Conservation (phyloP, 2,797 vertebrate genomes). For the Melanitta fusca region DNA sequence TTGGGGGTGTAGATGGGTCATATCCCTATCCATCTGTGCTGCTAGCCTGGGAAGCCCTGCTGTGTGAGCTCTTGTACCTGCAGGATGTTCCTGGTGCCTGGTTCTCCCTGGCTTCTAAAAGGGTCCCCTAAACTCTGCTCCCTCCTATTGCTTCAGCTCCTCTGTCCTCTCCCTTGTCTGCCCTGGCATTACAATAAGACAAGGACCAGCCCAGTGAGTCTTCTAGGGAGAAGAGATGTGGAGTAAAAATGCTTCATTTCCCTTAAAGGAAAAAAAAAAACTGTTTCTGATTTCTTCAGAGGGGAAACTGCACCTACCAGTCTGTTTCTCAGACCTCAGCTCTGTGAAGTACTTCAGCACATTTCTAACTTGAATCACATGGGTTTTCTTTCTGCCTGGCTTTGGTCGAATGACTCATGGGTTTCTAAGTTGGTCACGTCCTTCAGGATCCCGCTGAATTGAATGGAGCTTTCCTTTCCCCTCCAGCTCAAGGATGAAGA, state of each 20-base stretch:
- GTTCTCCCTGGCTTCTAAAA: background rate
- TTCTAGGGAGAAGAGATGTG: background rate
- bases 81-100: background rate
- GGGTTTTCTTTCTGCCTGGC: background rate
- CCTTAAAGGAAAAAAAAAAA: background rate
- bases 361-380: slow-evolving; percentile 6
- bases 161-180: background rate
- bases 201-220: background rate
- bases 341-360: slow-evolving; percentile 3
- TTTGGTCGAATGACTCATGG: background rate
- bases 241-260: background rate
- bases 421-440: slow-evolving; percentile 23
- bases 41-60: background rate
- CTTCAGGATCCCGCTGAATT: background rate
- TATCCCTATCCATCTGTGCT: background rate
- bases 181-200: background rate
- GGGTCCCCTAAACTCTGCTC: background rate
- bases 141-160: background rate
- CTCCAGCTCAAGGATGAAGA: background rate
- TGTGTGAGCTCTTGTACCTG: background rate
- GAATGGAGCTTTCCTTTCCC: background rate
- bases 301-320: background rate
- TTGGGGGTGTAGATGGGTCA: background rate
- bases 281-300: background rate
- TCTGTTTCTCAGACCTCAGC: background rate